Base-by-base conservation (phyloP, 1,140 invertebrate species). In the Teleogryllus occipitalis region DNA sequence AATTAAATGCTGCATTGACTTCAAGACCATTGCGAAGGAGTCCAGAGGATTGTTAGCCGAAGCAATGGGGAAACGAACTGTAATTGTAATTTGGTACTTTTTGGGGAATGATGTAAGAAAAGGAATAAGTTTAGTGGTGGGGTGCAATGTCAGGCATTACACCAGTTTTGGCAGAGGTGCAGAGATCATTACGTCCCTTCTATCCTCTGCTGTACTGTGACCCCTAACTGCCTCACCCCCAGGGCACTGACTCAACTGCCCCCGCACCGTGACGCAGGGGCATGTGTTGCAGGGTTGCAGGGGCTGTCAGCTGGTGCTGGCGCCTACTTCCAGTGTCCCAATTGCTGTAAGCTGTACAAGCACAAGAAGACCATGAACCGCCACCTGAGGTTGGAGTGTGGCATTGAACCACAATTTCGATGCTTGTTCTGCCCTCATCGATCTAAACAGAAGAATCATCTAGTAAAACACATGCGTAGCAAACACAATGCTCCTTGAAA, bases 401-500 rank as follows among this genome's bases (percentile, higher is more conserved):
- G 80, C 47, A 81, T 84, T 15, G 83, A 84, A 72, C 84, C 84
- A 10, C 83, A 84, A 80, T 85, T 85, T 80, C 82, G 82, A 8
- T 85, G 84, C 77, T 84, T 83, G 14, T 81, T 84, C 65, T 85
- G 84, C 80, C 47, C 74, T 15, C 80, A 81, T n/a, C 78, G 76
- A 21, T 73, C 75, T 49, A 78, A 78, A 27, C 81, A 78, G 84
- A 94, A 94, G 87, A 94, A 93, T 92, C 93, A 94, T 86, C 94
- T 95, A 83, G 93, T 92, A 65, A 90, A 93, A 75, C 94, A 95
- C 85, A 94, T 95, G 92, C 93, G 21, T 7, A 78, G 79, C 39
- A 74, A 54, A 47, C 81, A 81, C 73, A 80, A 80, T 12, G 47
- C 47, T 65, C 54, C 54, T 18, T 65, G 54, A 65, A 14, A 10